Conservation (phyloP, 2,113 vertebrate genomes). For the Puffinus mauretanicus region DNA sequence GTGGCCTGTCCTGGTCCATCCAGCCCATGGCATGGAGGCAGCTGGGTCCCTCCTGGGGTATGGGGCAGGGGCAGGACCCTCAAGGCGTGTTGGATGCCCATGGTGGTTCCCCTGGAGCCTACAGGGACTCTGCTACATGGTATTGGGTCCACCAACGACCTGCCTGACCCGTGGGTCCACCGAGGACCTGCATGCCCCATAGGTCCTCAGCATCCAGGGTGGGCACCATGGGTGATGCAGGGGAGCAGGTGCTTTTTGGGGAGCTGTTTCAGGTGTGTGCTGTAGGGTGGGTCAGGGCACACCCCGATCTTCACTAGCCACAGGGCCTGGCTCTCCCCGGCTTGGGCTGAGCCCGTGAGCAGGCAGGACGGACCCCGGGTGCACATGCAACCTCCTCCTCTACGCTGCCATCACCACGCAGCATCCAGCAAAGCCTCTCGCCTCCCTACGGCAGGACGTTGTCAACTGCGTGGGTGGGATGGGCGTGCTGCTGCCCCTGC, state of each 20-base stretch:
- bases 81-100: background rate
- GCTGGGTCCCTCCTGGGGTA: background rate
- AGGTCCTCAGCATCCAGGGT: rapidly evolving
- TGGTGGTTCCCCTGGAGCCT: background rate
- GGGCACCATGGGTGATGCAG: background rate
- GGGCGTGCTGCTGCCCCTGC: conserved; percentile 85
- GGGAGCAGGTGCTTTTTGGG: background rate
- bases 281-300: background rate
- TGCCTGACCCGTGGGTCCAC: background rate
- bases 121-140: rapidly evolving
- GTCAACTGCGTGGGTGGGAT: conserved; percentile 91
- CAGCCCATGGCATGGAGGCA: rapidly evolving
- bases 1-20: background rate
- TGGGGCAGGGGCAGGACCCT: background rate
- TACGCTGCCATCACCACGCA: rapidly evolving
- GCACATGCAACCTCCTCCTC: rapidly evolving
- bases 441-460: conserved; percentile 79
- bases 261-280: background rate
- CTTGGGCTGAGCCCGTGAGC: background rate
- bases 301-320: background rate
- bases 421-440: background rate
- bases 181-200: background rate
- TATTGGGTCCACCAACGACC: background rate
- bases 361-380: rapidly evolving
- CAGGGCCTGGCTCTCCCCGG: background rate